Evolutionary conservation across 2,113 vertebrate species (phyloP), one percentile per base, ranked within the genome.

Genomic region (Lota lota): DNA sequence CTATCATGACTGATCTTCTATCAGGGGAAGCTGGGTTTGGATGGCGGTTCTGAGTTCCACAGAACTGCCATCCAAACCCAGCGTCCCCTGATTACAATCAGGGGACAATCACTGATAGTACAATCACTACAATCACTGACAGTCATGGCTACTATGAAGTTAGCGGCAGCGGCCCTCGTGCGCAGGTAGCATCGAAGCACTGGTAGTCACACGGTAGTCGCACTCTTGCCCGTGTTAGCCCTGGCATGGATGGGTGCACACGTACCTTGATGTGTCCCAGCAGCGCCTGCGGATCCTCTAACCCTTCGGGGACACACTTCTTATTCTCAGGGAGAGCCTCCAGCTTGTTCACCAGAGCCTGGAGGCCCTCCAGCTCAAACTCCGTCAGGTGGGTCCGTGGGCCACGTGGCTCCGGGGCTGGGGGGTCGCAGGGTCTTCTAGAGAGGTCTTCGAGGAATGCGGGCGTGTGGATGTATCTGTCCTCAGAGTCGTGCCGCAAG

Each of bases 291-390:
- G 97, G 94, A 78, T 97, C 94, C 66, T 95, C 93, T 0, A 99
- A 95, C 74, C 94, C 95, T 79, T 94, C 92, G 0, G 97, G 97
- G 66, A 97, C 92, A 72, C 96, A 95, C 77, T 94, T 96, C 87
- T 97, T 99, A 78, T 94, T 94, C 78, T 97, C 96, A 0, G 96
- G 96, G 40, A 99, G 95, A 5, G 94, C 95, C 81, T 99, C 96
- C 36, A 99, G 94, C 74, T 97, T 98, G 84, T 97, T 95, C 28
- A 99, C 95, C 70, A 99, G 89, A 4, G 93, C 95, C 85, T 92
- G 93, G 65, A 99, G 93, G 65, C 97, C 97, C 56, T 90, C 93
- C 82, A 98, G 89, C 74, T 99, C 97, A 89, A 97, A 98, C 87
- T 97, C 93, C 0, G 97, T 99, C 79, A 98, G 85, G 81, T 97